Evolutionary conservation across 1,140 invertebrate genomes (phyloP).

Genomic region (Lepidurus packardi): DNA sequence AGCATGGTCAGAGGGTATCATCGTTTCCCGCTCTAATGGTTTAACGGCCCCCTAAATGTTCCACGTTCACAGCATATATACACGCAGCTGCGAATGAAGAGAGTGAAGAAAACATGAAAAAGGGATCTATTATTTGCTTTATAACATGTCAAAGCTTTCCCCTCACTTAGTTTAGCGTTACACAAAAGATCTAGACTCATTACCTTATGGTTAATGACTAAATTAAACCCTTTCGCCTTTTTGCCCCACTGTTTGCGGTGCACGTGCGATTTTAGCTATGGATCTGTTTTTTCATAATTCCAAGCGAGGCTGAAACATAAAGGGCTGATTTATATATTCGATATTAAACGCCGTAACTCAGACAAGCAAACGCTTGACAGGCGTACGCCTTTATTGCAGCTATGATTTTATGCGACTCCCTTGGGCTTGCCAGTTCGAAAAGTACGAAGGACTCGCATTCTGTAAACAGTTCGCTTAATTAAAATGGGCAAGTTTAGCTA

Average conservation of each 20-base stretch:
- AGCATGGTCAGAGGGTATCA: not conserved
- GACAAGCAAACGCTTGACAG: not conserved
- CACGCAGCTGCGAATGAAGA: not conserved
- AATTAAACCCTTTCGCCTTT: not conserved
- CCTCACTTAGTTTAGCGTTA: not conserved
- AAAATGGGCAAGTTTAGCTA: constrained; percentile 11
- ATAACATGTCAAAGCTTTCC: not conserved
- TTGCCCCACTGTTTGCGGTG: not conserved
- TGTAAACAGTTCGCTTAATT: constrained; percentile 19
- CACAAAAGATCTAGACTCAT: not conserved
- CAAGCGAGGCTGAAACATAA: not conserved
- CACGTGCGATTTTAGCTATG: not conserved
- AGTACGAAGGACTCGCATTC: not conserved
- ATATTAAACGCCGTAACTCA: constrained; percentile 1
- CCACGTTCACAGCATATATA: not conserved
- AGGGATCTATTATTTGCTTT: not conserved
- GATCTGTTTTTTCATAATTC: not conserved
- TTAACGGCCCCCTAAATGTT: not conserved
- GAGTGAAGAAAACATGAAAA: not conserved
- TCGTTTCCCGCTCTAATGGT: constrained; percentile 13
- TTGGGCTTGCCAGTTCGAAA: not conserved
- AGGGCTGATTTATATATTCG: not conserved
- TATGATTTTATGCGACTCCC: not conserved
- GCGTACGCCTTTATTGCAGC: not conserved
- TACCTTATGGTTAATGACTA: not conserved